Percentiles rank a stretch among this genome's conserved stretches.
These are phyloP conservation scores for Batillaria attramentaria DNA, from an alignment of 1,140 invertebrate genomes.

Conservation along the genomic window DNA sequence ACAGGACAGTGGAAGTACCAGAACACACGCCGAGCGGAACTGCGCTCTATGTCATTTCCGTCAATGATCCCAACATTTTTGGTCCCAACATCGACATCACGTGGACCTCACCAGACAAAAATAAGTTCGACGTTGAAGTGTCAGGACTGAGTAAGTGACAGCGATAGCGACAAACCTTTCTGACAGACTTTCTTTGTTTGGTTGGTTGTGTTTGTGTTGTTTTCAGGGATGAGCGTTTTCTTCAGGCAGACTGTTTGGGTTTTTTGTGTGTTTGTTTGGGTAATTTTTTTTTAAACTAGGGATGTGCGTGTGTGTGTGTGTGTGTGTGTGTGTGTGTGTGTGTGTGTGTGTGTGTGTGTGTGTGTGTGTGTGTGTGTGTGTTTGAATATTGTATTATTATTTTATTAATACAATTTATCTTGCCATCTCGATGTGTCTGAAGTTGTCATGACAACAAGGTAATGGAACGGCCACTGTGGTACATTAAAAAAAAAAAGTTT, in stretches of 20 bases:
- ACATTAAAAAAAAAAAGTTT: too few relatives aligned
- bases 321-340: neutral
- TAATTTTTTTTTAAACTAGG: too few relatives aligned
- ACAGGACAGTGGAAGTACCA: conserved; percentile 1
- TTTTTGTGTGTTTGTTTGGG: neutral
- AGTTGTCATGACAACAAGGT: too few relatives aligned
- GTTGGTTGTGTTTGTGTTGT: neutral
- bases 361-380: neutral
- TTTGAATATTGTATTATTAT: neutral
- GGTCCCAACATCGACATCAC: conserved; percentile 11
- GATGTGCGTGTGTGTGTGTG: neutral
- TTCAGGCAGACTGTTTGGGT: neutral
- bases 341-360: neutral
- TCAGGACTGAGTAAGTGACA: conserved; percentile 18
- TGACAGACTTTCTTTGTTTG: neutral
- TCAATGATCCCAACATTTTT: conserved; percentile 7
- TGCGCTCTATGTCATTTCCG: conserved; percentile 11
- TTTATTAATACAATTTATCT: too few relatives aligned
- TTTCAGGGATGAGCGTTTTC: neutral
- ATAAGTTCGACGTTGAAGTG: conserved; percentile 9
- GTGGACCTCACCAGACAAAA: neutral
- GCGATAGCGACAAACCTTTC: neutral
- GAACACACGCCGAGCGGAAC: conserved; percentile 12
- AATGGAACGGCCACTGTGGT: too few relatives aligned
- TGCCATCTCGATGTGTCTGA: too few relatives aligned